These are phyloP conservation scores for Monopis laevigella DNA, from an alignment of 2,888 invertebrate genomes.

Conservation along the genomic window DNA sequence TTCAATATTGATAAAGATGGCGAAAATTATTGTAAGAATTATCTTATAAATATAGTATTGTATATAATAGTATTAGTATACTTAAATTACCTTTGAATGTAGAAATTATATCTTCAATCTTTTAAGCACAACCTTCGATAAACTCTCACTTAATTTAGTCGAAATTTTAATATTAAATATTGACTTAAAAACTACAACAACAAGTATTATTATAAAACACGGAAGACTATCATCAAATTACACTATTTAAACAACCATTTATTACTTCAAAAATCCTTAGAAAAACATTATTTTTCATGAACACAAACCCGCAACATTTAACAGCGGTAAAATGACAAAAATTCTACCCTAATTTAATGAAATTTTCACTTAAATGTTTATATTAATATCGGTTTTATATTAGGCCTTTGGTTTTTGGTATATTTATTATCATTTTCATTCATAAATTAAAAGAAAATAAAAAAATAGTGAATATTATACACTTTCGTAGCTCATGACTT, in stretches of 20 bases:
- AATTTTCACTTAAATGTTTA: constrained; percentile 19
- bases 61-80: too few relatives aligned
- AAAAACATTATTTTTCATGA: constrained; percentile 18
- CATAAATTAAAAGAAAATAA: constrained; percentile 43
- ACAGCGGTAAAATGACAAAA: background rate
- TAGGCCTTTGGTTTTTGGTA: constrained; percentile 21
- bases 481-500: constrained; percentile 36
- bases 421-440: constrained; percentile 43
- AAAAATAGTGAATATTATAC: constrained; percentile 21
- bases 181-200: too few relatives aligned
- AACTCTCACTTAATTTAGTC: constrained; percentile 35
- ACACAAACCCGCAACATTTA: constrained; percentile 14
- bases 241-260: constrained; percentile 26
- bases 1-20: too few relatives aligned
- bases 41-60: too few relatives aligned
- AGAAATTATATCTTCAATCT: constrained; percentile 42
- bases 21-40: too few relatives aligned
- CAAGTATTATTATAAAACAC: constrained; percentile 17
- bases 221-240: constrained; percentile 24
- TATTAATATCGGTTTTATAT: constrained; percentile 14
- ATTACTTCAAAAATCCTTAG: constrained; percentile 15
- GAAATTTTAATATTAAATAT: too few relatives aligned
- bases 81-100: constrained; percentile 41
- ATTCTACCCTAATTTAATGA: constrained; percentile 1
- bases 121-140: constrained; percentile 23